phyloP scores from a whole-genome alignment of 2,888 invertebrate species.

The Acrobasis suavella region DNA sequence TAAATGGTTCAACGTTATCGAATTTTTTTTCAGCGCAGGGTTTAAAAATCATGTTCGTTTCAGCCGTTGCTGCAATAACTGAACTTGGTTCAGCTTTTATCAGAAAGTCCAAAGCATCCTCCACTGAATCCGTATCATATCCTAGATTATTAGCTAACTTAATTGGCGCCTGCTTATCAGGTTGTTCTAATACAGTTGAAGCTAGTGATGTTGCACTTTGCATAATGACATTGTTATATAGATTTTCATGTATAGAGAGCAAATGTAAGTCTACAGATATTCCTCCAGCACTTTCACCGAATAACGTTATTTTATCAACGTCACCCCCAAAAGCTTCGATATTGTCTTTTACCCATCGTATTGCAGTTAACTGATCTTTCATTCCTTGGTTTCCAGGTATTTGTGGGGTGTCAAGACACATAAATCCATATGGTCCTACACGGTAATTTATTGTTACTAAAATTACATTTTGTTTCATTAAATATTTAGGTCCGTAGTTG shows the following conservation, averaged over 20 bases:
- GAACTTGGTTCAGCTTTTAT: conserved; percentile 34
- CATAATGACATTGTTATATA: conserved; percentile 47
- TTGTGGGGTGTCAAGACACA: conserved; percentile 56
- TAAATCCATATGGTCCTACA: conserved; percentile 58
- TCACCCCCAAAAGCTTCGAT: conserved; percentile 59
- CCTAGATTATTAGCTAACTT: conserved; percentile 43
- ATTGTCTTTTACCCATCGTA: conserved; percentile 56
- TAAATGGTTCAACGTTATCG: conserved; percentile 41
- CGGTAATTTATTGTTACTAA: conserved; percentile 52
- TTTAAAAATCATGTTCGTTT: conserved; percentile 31
- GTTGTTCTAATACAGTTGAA: conserved; percentile 31
- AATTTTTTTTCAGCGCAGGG: conserved; percentile 46
- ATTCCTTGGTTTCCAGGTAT: conserved; percentile 61
- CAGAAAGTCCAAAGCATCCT: conserved; percentile 45
- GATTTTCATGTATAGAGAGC: conserved; percentile 38
- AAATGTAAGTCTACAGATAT: conserved; percentile 52
- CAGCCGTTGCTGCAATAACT: conserved; percentile 38
- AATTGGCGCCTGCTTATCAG: conserved; percentile 38
- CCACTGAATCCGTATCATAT: conserved; percentile 35
- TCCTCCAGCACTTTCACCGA: conserved; percentile 58
- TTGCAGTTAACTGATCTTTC: conserved; percentile 54
- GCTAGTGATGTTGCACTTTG: conserved; percentile 45
- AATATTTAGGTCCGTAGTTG: conserved; percentile 45
- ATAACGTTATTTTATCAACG: conserved; percentile 47
- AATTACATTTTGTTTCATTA: conserved; percentile 49